phyloP scores from a whole-genome alignment of 1,140 invertebrate species.

The Zaprionus vittiger region DNA sequence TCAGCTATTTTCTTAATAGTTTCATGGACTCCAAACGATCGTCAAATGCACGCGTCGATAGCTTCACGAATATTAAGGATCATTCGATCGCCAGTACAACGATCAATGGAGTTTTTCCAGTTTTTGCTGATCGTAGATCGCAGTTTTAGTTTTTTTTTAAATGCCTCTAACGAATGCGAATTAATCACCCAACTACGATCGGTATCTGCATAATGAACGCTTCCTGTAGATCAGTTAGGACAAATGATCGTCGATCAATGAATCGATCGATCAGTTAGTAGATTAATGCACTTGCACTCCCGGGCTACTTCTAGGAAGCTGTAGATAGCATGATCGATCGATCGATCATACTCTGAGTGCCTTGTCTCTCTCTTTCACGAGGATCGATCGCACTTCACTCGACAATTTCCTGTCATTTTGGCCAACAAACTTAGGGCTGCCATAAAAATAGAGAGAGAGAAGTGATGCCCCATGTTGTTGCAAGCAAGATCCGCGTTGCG shows the following conservation, averaged over 20 bases:
- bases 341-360: background rate
- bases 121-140: background rate
- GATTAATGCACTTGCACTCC: background rate
- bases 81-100: background rate
- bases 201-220: background rate
- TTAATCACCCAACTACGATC: conserved; percentile 3
- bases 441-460: conserved; percentile 39
- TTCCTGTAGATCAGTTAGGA: conserved; percentile 1
- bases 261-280: background rate
- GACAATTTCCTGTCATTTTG: conserved; percentile 27
- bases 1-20: conserved; percentile 3
- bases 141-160: too few species aligned
- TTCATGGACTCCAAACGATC: background rate
- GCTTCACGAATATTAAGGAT: background rate
- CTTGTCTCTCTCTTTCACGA: background rate
- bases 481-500: conserved; percentile 19
- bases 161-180: background rate
- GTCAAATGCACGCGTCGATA: background rate
- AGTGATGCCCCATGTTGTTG: conserved; percentile 29
- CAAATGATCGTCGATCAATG: background rate
- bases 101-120: background rate
- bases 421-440: background rate
- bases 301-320: conserved; percentile 1
- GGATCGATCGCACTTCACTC: conserved; percentile 23
- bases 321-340: conserved; percentile 4